These are phyloP conservation scores for Xerus rutilus DNA, from an alignment of 2,797 vertebrate species.

Conservation along the genomic window DNA sequence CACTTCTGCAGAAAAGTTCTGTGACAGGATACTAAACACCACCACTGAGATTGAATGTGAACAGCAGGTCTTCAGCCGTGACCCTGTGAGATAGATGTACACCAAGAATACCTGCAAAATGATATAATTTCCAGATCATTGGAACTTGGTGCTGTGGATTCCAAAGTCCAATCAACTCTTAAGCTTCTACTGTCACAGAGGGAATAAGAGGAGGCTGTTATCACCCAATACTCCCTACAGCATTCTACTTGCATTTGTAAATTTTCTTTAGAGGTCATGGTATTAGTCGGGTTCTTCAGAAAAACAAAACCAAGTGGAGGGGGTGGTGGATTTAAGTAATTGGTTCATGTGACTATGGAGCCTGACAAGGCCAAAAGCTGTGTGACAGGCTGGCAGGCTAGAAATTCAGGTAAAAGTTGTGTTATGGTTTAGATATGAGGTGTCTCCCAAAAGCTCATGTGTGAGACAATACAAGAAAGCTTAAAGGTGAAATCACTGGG, in stretches of 20 bases:
- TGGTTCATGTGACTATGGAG: background rate
- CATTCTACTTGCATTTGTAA: slow-evolving; percentile 6
- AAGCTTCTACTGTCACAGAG: background rate
- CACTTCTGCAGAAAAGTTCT: background rate
- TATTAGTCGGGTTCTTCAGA: background rate
- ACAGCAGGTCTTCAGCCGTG: background rate
- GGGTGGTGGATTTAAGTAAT: background rate
- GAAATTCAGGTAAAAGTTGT: background rate
- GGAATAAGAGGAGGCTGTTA: background rate
- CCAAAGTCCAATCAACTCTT: slow-evolving; percentile 8
- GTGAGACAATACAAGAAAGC: too few species aligned
- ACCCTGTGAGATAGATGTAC: background rate
- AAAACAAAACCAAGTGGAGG: background rate
- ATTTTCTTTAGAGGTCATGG: background rate
- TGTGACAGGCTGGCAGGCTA: background rate
- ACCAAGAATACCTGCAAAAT: background rate
- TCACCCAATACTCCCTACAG: background rate
- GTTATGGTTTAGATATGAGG: too few species aligned
- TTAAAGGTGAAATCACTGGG: too few species aligned
- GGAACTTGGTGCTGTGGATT: background rate
- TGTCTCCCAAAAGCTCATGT: too few species aligned
- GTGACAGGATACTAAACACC: background rate
- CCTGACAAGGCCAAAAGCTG: background rate
- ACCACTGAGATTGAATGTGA: background rate
- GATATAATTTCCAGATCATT: background rate